Evolutionary conservation across 2,888 invertebrate species (phyloP), one percentile per base, ranked within the genome.

Genomic region (Hofmannophila pseudospretella): DNA sequence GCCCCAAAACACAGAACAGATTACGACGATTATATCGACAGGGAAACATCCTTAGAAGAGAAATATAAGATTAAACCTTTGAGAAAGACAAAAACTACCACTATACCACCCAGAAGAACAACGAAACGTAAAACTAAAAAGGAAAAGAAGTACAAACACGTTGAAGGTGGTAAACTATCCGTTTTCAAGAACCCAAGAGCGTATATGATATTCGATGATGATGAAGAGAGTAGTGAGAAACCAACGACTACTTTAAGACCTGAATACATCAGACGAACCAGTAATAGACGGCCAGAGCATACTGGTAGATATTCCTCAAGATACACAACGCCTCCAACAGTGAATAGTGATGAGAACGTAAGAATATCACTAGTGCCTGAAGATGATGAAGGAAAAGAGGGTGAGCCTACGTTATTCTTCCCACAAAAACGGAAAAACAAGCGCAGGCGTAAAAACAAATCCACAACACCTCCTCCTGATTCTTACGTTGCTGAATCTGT

Each of bases 401-500:
- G 52, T 0, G 79, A 81, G 44, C 84, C 84, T 1, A 69, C 80
- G 1, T 42, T 78, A 7, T 84, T 80, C 54, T 78, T 79, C 47
- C 78, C 82, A 0, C 73, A 72, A 43, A 66, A 59, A 37, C 60
- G 59, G 23, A 77, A 70, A 37, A 69, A 49, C 23, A 81, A 62
- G 39, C 62, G 58, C 8, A 64, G 47, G 14, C 51, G 52, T 14
- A 76, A 64, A 30, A 38, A 42, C 1, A 67, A 47, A 31, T 59
- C 44, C 0, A 47, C 52, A 0, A 38, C 54, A 13, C 34, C 47
- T 7, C 51, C 51, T 14, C 37, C 51, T 2, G 62, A 67, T 33
- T 62, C 69, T 1, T 45, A 23, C 8, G 59, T 55, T 5, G 59
- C 60, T 2, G 65, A 63, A 13, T 23, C 35, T 2, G 27, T 29